Base-by-base conservation (phyloP, 2,113 vertebrate species). In the Phaetusa simplex region DNA sequence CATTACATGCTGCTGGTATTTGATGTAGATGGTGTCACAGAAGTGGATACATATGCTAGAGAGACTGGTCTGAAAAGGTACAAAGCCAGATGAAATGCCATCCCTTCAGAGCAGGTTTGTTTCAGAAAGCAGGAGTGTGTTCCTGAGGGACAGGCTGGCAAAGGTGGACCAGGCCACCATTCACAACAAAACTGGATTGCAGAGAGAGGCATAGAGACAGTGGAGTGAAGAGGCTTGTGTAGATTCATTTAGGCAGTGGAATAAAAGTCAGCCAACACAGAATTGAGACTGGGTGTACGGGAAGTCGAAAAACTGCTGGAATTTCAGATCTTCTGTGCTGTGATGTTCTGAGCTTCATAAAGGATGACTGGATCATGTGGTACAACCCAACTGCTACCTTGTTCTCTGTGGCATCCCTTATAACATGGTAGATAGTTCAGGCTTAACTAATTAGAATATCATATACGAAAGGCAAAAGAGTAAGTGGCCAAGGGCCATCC, bases 141-240 rank as follows among this genome's bases (percentile, higher is more conserved):
- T 92, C 47, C 45, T 32, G 45, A 77, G 40, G 62, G 50, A 49
- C 36, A 58, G 43, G 15, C 53, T 45, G 49, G 38, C 19, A 78
- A 62, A 80, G 29, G 22, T n/a, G 11, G 21, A 56, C n/a, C 0
- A 0, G 1, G 0, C 16, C 40, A 62, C 50, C 5, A 7, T 69
- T 86, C 30, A 30, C 14, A 36, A 10, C 34, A 86, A 56, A 79
- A 85, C 24, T 19, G 36, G 42, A 14, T 23, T 61, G 21, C 34
- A 11, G 40, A 82, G 12, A 38, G 23, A 64, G 27, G 49, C 6
- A 1, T 1, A 34, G 13, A 45, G 47, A 12, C 19, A 74, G 0
- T 11, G 55, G 27, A 73, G 29, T 36, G 42, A 73, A 40, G 53
- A 80, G 45, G 12, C 66, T 50, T 52, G 38, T n/a, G 8, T 89